These are phyloP conservation scores for Merodon equestris DNA, from an alignment of 2,888 invertebrate genomes.

Conservation along the genomic window DNA sequence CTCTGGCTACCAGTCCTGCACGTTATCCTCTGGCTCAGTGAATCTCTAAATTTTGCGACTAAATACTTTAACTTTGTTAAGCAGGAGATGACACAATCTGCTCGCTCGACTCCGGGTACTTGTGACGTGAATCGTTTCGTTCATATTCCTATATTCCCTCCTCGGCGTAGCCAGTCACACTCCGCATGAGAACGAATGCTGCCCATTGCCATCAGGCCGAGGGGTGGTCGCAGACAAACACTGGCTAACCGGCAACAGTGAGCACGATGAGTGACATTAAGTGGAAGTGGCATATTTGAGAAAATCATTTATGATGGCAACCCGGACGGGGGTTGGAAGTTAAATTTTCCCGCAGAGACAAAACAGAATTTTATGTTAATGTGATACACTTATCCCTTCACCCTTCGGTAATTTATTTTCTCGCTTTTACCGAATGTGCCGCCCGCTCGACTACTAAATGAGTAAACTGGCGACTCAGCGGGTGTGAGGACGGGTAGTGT, in stretches of 20 bases:
- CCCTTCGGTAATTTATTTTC: constrained; percentile 68
- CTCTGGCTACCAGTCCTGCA: constrained; percentile 5
- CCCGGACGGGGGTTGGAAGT: constrained; percentile 5
- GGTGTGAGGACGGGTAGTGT: too few relatives aligned
- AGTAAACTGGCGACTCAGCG: constrained; percentile 7
- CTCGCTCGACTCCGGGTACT: constrained; percentile 33
- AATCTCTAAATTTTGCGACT: constrained; percentile 67
- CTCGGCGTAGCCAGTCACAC: constrained; percentile 41
- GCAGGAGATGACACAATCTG: constrained; percentile 69
- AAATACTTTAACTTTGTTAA: constrained; percentile 68
- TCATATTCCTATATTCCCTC: constrained; percentile 23
- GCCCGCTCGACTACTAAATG: constrained; percentile 29
- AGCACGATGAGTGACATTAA: constrained; percentile 71
- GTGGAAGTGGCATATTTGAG: constrained; percentile 73
- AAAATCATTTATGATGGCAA: constrained; percentile 72
- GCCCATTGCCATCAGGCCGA: constrained; percentile 11
- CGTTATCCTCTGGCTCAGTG: constrained; percentile 54
- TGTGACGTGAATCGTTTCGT: constrained; percentile 15
- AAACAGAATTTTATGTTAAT: constrained; percentile 68
- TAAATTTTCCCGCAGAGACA: constrained; percentile 68
- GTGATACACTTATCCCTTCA: constrained; percentile 68
- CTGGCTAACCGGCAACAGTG: constrained; percentile 14
- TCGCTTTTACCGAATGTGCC: constrained; percentile 49
- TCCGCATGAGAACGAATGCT: constrained; percentile 4
- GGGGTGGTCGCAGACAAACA: constrained; percentile 25